Evolutionary conservation across 1,140 invertebrate species (phyloP), one percentile per base, ranked within the genome.

Genomic region (Chionoecetes opilio): DNA sequence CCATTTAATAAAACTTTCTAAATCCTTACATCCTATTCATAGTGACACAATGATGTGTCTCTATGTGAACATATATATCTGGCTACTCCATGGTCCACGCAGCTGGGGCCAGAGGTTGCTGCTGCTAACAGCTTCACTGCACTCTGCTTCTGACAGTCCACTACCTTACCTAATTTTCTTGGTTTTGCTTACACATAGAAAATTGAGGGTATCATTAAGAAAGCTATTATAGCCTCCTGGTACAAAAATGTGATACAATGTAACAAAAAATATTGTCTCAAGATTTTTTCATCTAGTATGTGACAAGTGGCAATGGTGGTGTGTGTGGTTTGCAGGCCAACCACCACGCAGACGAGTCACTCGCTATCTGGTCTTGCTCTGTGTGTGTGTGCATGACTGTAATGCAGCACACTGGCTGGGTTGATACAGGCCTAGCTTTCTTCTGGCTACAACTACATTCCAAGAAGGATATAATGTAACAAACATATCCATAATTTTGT

Each of bases 181-280:
- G 0, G 34, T 91, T 91, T 85, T 31, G 34, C 82, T 29, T 94
- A 53, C 53, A 86, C 32, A 94, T 21, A 94, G 82, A 94, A 32
- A 91, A 82, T 94, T 91, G 85, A 86, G 93, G 91, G 82, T 35
- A 84, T 91, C 85, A 35, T 29, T 34, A 94, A 94, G 89, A 26
- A 94, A 94, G 93, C 93, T 94, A 94, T 91, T 94, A 94, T 94
- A 86, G 93, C 93, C 86, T 91, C 89, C 93, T 53, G 85, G 34
- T 93, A 93, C n/a, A 85, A 17, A 32, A 46, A 93, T 37, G 85
- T 75, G 75, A 85, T 91, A 93, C 26, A 93, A 46, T 31, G 37
- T 93, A 89, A 93, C 85, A 93, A 63, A 93, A 87, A 82, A 38
- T 53, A 93, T 87, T 89, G 85, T 93, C 93, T 85, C 82, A 93